Conservation (phyloP, 2,113 vertebrate genomes). For the Rattus rattus region DNA sequence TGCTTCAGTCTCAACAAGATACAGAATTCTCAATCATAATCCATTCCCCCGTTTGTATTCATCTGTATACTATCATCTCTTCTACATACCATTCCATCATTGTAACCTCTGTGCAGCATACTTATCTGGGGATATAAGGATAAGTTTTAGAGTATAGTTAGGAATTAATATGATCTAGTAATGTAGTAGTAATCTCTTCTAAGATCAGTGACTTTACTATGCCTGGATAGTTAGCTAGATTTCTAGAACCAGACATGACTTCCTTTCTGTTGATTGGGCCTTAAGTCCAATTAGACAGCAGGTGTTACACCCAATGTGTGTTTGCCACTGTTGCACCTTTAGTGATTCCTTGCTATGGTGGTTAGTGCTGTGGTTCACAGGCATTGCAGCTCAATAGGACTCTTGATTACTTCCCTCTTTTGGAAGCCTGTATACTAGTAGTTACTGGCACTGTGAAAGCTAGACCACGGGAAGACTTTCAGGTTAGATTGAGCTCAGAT, state of each 20-base stretch:
- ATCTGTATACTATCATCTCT: neutral
- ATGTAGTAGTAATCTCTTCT: neutral
- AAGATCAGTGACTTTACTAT: neutral
- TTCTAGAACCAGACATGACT: neutral
- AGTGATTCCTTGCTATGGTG: neutral
- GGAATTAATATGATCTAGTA: neutral
- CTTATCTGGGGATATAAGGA: neutral
- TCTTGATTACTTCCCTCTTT: neutral
- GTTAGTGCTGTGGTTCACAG: neutral
- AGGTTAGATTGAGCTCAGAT: neutral
- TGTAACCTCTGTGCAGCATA: neutral
- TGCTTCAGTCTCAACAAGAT: neutral
- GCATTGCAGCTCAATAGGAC: neutral
- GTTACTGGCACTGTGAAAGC: neutral
- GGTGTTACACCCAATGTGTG: neutral
- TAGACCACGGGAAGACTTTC: neutral
- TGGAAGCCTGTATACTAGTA: neutral
- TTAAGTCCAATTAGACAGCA: neutral
- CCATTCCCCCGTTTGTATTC: neutral
- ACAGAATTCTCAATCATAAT: neutral
- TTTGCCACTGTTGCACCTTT: neutral
- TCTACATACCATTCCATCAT: neutral
- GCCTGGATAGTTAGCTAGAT: neutral
- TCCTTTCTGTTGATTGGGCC: neutral
- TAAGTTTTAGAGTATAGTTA: neutral